phyloP scores from a whole-genome alignment of 2,113 vertebrate genomes.

The Ailurus styani region DNA sequence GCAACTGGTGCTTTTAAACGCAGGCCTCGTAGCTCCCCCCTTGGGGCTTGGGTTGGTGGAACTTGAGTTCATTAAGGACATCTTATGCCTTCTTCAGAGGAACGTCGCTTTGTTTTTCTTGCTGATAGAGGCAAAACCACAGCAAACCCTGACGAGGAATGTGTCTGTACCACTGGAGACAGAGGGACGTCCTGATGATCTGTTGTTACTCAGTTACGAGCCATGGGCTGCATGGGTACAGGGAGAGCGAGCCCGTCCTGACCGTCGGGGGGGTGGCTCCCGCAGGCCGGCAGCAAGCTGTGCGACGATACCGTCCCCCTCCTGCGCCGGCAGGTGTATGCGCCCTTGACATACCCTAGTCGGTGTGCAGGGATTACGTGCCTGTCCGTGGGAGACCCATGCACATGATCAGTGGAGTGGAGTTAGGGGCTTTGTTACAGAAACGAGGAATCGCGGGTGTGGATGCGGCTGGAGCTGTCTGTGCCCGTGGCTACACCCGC shows the following conservation, averaged over 20 bases:
- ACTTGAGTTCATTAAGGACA: background rate
- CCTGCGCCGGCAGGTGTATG: background rate
- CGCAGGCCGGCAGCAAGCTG: background rate
- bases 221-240: background rate
- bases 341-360: background rate
- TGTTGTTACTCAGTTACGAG: background rate
- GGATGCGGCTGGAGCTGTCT: background rate
- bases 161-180: background rate
- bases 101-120: background rate
- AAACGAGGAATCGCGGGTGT: fast-evolving
- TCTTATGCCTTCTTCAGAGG: background rate
- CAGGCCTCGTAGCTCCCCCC: background rate
- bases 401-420: fast-evolving
- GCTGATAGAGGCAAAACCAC: background rate
- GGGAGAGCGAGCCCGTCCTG: background rate
- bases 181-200: background rate
- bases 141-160: background rate
- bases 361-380: no score
- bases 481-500: fast-evolving
- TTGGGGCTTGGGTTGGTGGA: background rate
- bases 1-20: background rate
- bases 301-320: no score
- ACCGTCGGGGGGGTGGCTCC: background rate
- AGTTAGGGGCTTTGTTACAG: background rate
- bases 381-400: background rate